These are phyloP conservation scores for Ditula angustiorana DNA, from an alignment of 2,888 invertebrate genomes.

Conservation along the genomic window DNA sequence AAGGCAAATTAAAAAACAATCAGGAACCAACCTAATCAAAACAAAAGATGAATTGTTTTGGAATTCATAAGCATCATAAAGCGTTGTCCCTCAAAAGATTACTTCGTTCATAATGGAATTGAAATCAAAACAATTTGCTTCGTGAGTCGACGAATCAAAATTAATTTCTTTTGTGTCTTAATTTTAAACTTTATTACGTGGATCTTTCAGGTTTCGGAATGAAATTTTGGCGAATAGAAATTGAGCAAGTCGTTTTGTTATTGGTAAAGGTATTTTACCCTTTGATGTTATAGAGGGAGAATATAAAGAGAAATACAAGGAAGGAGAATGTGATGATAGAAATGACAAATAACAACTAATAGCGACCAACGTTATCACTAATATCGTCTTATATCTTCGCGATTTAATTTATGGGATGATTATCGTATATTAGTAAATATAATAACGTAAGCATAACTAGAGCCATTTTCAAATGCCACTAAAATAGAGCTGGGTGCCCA, in stretches of 20 bases:
- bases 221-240: conserved; percentile 7
- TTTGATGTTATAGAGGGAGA: not conserved
- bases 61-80: conserved; percentile 6
- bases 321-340: not conserved
- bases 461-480: not conserved
- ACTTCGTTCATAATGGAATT: conserved; percentile 24
- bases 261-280: not conserved
- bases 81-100: conserved; percentile 15
- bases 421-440: not conserved
- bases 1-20: conserved; percentile 8
- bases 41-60: conserved; percentile 18
- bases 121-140: conserved; percentile 32
- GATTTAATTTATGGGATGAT: not conserved
- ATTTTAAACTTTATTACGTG: conserved; percentile 30
- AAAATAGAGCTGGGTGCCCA: no score
- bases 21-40: conserved; percentile 9
- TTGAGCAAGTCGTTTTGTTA: not conserved
- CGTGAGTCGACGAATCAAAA: conserved; percentile 25
- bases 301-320: no score
- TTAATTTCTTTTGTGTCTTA: conserved; percentile 34
- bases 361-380: not conserved
- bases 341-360: not conserved
- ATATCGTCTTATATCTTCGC: not conserved
- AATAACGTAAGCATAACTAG: not conserved
- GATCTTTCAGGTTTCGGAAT: conserved; percentile 10